These are phyloP conservation scores for Pterocles gutturalis DNA, from an alignment of 2,113 vertebrate genomes.

Conservation along the genomic window DNA sequence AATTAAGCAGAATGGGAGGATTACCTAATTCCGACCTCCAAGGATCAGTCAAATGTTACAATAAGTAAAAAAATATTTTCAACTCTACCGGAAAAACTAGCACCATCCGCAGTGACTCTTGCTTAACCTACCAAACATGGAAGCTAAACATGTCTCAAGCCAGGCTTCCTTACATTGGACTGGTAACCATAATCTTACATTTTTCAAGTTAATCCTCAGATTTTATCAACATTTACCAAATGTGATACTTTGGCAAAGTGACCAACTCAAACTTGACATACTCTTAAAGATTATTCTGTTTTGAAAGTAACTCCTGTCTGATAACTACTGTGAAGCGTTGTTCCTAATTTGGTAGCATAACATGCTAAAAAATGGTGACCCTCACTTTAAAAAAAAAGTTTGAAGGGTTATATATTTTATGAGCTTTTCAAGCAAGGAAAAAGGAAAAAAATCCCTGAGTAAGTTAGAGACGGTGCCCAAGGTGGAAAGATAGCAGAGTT, in stretches of 20 bases:
- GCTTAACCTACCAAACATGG: background rate
- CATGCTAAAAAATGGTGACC: background rate
- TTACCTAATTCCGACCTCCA: background rate
- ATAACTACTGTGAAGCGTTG: background rate
- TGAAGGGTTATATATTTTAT: background rate
- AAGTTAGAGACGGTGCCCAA: background rate
- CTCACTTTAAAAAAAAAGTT: background rate
- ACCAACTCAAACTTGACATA: background rate
- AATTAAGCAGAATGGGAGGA: background rate
- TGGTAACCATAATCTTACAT: background rate
- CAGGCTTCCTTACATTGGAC: background rate
- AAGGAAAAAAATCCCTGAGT: background rate
- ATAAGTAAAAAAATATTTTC: background rate
- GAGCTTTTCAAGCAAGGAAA: background rate
- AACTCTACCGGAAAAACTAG: background rate
- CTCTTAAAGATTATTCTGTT: background rate
- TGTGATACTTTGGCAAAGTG: rapidly evolving
- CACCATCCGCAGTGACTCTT: background rate
- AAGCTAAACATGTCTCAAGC: background rate
- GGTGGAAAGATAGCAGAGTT: background rate
- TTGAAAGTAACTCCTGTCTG: background rate
- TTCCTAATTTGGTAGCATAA: background rate
- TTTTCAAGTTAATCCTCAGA: background rate
- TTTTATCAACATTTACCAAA: background rate
- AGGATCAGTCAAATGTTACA: background rate